Base-by-base conservation (phyloP, 2,888 invertebrate genomes). In the Resseliella maxima region DNA sequence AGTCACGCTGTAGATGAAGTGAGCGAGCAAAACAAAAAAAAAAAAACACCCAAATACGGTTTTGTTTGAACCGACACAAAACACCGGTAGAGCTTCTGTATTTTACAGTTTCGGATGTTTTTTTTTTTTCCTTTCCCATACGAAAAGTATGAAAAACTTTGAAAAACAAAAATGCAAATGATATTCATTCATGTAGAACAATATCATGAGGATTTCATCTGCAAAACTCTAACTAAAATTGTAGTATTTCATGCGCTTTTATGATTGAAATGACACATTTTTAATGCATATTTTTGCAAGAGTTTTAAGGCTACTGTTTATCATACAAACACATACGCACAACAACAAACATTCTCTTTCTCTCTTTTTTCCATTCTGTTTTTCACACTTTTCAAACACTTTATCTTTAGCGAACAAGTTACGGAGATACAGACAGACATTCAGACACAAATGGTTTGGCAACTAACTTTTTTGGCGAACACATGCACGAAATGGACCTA, bases 261-360 rank as follows among this genome's bases (percentile, higher is more conserved):
- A 72, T 72, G 72, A 72, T 72, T 72, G 72, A 72, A 72, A 72
- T 72, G 72, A 72, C 72, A 72, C 72, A 72, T 72, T 72, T 72
- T 72, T 72, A 72, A 72, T 72, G 72, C 72, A 72, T 72, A 72
- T 31, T 72, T 72, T 72, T 72, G 72, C 72, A 72, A 72, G n/a
- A n/a, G 31, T 72, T 59, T 72, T 31, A 35, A 72, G 31, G 72
- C 72, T 31, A 15, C 31, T 72, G 31, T 35, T 12, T 5, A 8
- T 24, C 27, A 59, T 3, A 59, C 24, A 24, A n/a, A 59, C 59
- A 15, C 59, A 59, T 27, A 1, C 31, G 15, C 72, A 27, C 59
- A 24, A n/a, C n/a, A n/a, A n/a, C n/a, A n/a, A n/a, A n/a, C n/a
- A n/a, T n/a, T n/a, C n/a, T n/a, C n/a, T n/a, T n/a, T n/a, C n/a